Evolutionary conservation across 2,113 vertebrate species (phyloP), one percentile per base, ranked within the genome.

Genomic region (Platichthys flesus): DNA sequence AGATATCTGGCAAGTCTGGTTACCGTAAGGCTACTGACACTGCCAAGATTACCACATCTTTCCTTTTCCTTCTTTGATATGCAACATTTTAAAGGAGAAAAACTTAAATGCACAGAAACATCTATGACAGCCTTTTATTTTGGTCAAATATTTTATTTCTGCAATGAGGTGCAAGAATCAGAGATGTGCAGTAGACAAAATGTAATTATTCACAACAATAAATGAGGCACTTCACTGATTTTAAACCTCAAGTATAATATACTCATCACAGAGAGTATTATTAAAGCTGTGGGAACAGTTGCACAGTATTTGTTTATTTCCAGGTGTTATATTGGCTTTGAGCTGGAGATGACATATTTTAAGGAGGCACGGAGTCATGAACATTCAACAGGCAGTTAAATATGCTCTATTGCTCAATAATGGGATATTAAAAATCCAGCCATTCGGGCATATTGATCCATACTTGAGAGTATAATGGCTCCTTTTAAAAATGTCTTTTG

Each of bases 191-290:
- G 15, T n/a, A 54, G 9, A 68, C 24, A 74, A 68, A 72, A 47
- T 54, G 5, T 40, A 67, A 67, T 57, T 28, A n/a, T 63, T n/a
- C 40, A 59, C 35, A 71, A 26, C 2, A 16, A 26, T 2, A 28
- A 21, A 58, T 45, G 35, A 0, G n/a, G 2, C 23, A 54, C 23
- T 28, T 64, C 26, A 49, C 4, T 52, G n/a, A 35, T 60, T 69
- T 67, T 58, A 24, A 51, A 64, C 15, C 35, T 64, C 3, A 54
- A 47, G n/a, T 67, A 71, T n/a, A 23, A 20, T 49, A 62, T 55
- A 84, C 76, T 84, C 73, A 51, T 78, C 84, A 78, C 26, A 78
- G 78, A 82, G 84, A 79, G 81, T 37, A 42, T 9, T 1, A 13
- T 26, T 52, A 23, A 56, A 52, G 9, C 1, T 42, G 40, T 42